phyloP scores from a whole-genome alignment of 2,888 invertebrate species.

The Scaptodrosophila latifasciaeformis region DNA sequence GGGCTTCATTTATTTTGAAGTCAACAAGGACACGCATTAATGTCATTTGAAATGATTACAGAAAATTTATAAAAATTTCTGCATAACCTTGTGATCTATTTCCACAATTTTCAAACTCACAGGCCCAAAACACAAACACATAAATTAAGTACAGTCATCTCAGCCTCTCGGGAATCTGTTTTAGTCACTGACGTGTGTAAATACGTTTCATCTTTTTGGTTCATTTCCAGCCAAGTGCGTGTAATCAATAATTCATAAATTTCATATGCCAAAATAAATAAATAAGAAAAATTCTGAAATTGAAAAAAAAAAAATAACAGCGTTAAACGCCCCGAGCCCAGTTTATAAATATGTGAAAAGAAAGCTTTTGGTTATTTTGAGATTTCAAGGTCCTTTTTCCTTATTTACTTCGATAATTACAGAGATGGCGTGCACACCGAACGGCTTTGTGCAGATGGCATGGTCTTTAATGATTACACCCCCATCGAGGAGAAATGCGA shows the following conservation, averaged over 20 bases:
- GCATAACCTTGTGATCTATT: too few relatives aligned
- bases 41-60: too few relatives aligned
- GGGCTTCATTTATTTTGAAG: too few relatives aligned
- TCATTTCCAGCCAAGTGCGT: conserved; percentile 28
- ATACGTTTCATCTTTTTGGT: conserved; percentile 30
- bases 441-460: conserved; percentile 90
- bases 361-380: conserved; percentile 21
- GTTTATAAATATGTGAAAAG: too few relatives aligned
- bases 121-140: too few relatives aligned
- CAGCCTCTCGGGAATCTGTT: conserved; percentile 4
- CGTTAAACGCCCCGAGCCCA: too few relatives aligned
- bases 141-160: not conserved
- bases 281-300: too few relatives aligned
- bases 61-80: too few relatives aligned
- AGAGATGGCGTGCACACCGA: conserved; percentile 84
- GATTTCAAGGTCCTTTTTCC: too few relatives aligned
- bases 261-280: not conserved
- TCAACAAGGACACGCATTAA: too few relatives aligned
- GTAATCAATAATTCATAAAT: conserved; percentile 37
- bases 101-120: too few relatives aligned
- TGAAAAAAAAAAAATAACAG: not conserved
- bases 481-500: conserved; percentile 90
- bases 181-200: conserved; percentile 32
- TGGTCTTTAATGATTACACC: conserved; percentile 92
- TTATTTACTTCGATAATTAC: too few relatives aligned